Evolutionary conservation across 2,797 vertebrate species (phyloP), one percentile per base, ranked within the genome.

Genomic region (Mycteria americana): DNA sequence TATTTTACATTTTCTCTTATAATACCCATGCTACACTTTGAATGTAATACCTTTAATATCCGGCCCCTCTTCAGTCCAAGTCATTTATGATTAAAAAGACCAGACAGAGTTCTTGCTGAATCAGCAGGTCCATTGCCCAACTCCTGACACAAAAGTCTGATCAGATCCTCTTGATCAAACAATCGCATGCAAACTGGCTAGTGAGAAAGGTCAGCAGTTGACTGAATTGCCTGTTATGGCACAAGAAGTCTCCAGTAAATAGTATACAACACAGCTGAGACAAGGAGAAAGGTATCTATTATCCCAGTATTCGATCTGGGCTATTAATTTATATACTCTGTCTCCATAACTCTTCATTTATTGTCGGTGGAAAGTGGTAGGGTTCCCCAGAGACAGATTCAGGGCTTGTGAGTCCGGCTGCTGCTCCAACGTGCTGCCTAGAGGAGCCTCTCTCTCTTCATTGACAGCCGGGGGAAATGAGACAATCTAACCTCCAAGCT

Each of bases 391-490:
- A 37, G 70, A 37, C 23, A 13, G 3, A 13, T 13, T 31, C 37
- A 62, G 35, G 53, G 28, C 10, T 60, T 60, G 6, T n/a, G 45
- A 89, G 19, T 31, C 33, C 6, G 8, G 9, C 48, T 82, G 57
- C 41, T 75, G 48, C 65, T 59, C 39, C 43, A 12, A 4, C 0
- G 0, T 3, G 14, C n/a, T 28, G 31, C 48, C 35, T 18, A 18
- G 15, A 77, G 64, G 33, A 86, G 16, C 33, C 27, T 77, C 22
- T 80, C 19, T 45, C 28, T 81, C 27, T 70, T 72, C 45, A 8
- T 1, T 85, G 53, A 39, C 74, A 53, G 65, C 1, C 3, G 10
- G 13, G 14, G 18, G 3, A 67, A 85, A 72, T 3, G 19, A 78
- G 13, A 60, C 25, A 65, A 30, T 24, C 33, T n/a, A n/a, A 54